phyloP scores from a whole-genome alignment of 2,888 invertebrate species.

The Drosophila mulleri region DNA sequence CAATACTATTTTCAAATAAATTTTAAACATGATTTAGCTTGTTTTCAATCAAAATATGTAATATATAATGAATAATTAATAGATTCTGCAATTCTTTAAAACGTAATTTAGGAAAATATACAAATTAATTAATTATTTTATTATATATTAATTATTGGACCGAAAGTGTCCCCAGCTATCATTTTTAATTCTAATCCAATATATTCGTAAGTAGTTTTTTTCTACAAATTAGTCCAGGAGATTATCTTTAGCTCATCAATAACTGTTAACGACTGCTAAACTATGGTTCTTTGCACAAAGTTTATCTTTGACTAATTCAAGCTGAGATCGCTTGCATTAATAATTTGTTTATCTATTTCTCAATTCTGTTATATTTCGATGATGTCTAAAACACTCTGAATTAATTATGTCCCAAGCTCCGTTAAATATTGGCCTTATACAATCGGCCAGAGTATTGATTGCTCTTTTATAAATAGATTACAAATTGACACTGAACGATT shows the following conservation, averaged over 20 bases:
- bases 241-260: neutral
- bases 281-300: neutral
- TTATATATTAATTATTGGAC: neutral
- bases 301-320: neutral
- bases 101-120: neutral
- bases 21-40: too few species aligned
- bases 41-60: too few species aligned
- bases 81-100: neutral
- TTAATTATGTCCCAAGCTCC: neutral
- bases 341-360: neutral
- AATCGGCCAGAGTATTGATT: conserved; percentile 22
- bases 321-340: neutral
- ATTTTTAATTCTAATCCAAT: neutral
- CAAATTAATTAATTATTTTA: too few species aligned
- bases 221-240: neutral
- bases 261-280: neutral
- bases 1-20: too few species aligned
- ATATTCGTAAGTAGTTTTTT: too few species aligned
- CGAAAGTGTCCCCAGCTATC: neutral
- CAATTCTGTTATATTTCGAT: neutral
- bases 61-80: neutral
- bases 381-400: neutral
- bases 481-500: conserved; percentile 44
- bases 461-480: conserved; percentile 40
- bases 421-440: neutral